These are phyloP conservation scores for Sphecodes monilicornis DNA, from an alignment of 2,888 invertebrate species.

Conservation along the genomic window DNA sequence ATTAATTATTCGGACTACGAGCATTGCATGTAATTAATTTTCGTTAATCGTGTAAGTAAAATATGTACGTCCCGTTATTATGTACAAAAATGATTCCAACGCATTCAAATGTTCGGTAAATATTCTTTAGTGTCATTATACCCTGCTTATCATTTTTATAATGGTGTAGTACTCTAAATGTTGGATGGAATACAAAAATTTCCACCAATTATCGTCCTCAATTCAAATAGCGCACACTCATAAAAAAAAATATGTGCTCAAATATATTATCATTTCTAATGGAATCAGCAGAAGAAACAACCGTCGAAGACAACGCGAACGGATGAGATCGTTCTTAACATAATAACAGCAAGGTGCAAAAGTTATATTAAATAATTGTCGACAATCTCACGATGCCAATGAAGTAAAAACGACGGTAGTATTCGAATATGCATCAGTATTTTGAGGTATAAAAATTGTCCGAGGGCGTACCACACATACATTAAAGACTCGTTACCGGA, in stretches of 20 bases:
- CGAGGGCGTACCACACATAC: slow-evolving; percentile 82
- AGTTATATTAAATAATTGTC: slow-evolving; percentile 32
- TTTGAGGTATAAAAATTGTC: slow-evolving; percentile 69
- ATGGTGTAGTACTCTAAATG: slow-evolving; percentile 21
- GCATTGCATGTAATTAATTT: slow-evolving; percentile 25
- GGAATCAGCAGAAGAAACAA: slow-evolving; percentile 30
- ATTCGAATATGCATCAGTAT: slow-evolving; percentile 48
- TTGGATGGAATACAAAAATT: slow-evolving; percentile 38
- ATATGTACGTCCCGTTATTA: slow-evolving; percentile 12
- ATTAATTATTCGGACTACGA: slow-evolving; percentile 25
- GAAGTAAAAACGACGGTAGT: slow-evolving; percentile 38
- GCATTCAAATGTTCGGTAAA: slow-evolving; percentile 8
- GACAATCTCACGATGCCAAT: slow-evolving; percentile 11
- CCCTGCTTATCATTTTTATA: slow-evolving; percentile 38
- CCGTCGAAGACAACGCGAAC: slow-evolving; percentile 28
- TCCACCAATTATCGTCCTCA: slow-evolving; percentile 5
- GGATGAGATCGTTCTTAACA: slow-evolving; percentile 23
- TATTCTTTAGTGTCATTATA: slow-evolving; percentile 21
- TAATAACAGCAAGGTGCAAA: slow-evolving; percentile 44
- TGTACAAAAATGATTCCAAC: slow-evolving; percentile 28
- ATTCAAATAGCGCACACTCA: slow-evolving; percentile 26
- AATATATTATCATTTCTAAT: slow-evolving; percentile 19
- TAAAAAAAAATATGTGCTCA: slow-evolving; percentile 19
- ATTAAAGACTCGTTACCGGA: slow-evolving; percentile 79
- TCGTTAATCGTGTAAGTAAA: slow-evolving; percentile 33